These are phyloP conservation scores for Synanthedon myopaeformis DNA, from an alignment of 2,888 invertebrate species.

Conservation along the genomic window DNA sequence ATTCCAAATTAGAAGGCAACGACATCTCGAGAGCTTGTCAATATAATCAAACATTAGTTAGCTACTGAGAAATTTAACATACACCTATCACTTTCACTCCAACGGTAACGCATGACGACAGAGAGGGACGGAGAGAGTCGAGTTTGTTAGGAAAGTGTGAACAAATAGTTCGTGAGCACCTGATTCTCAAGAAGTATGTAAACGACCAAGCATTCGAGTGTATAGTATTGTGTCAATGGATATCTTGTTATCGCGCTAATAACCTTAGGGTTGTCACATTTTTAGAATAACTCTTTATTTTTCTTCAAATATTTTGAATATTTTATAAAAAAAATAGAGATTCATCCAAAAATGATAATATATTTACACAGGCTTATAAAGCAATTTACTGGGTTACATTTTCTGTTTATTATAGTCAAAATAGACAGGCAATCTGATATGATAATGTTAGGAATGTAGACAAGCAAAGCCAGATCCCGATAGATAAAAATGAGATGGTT, in stretches of 20 bases:
- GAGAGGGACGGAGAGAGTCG: constrained; percentile 13
- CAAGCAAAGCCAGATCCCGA: too few species aligned
- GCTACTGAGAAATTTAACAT: constrained; percentile 55
- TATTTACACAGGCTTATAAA: too few species aligned
- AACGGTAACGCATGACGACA: constrained; percentile 2
- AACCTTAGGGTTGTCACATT: too few species aligned
- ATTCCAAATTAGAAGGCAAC: constrained; percentile 27
- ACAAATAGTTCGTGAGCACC: constrained; percentile 28
- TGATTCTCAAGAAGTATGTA: constrained; percentile 12
- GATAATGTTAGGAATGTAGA: too few species aligned
- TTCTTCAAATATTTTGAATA: too few species aligned
- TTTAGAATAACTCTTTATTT: too few species aligned
- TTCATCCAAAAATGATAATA: too few species aligned
- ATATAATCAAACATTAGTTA: constrained; percentile 21
- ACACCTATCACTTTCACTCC: constrained; percentile 13
- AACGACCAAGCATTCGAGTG: not conserved
- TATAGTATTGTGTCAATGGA: not conserved
- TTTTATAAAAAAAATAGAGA: too few species aligned
- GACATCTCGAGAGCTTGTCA: constrained; percentile 34
- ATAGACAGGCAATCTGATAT: too few species aligned
- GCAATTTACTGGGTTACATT: too few species aligned
- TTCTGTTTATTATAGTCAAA: too few species aligned
- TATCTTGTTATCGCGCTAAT: not conserved
- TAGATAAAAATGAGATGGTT: too few species aligned
- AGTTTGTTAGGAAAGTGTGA: constrained; percentile 31